Evolutionary conservation across 2,888 invertebrate species (phyloP).

Genomic region (Carpatolechia fugitivella): DNA sequence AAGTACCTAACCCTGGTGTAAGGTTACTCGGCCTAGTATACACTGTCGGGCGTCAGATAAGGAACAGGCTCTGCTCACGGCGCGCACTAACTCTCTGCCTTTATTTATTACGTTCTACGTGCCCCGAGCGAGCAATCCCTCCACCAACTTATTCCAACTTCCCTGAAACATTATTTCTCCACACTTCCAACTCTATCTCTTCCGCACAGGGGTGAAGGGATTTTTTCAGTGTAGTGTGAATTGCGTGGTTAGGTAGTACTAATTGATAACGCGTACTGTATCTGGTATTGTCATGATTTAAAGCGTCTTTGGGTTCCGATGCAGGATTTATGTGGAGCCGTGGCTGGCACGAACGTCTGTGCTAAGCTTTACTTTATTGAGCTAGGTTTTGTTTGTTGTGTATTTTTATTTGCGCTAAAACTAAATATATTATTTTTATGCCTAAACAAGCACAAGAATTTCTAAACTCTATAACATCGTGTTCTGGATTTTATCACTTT

Average conservation of each 20-base stretch:
- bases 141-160: constrained; percentile 33
- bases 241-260: constrained; percentile 45
- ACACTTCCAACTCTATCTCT: constrained; percentile 31
- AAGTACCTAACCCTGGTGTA: constrained; percentile 42
- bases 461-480: too few relatives aligned
- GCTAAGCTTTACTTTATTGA: constrained; percentile 35
- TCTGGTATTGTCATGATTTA: constrained; percentile 70
- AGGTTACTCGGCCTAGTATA: constrained; percentile 57
- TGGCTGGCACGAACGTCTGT: constrained; percentile 33
- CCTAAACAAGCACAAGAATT: not conserved
- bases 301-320: constrained; percentile 55
- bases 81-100: constrained; percentile 60
- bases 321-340: constrained; percentile 51
- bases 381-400: constrained; percentile 21
- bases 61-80: constrained; percentile 57
- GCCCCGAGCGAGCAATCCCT: constrained; percentile 59
- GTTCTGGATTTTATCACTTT: too few relatives aligned
- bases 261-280: constrained; percentile 69
- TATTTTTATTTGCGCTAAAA: not conserved
- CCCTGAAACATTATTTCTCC: constrained; percentile 23
- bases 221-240: constrained; percentile 14
- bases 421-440: not conserved
- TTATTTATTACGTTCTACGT: constrained; percentile 72
- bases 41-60: constrained; percentile 56
- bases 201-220: not conserved